phyloP scores from a whole-genome alignment of 2,113 vertebrate species.

The Lamprotornis superbus region DNA sequence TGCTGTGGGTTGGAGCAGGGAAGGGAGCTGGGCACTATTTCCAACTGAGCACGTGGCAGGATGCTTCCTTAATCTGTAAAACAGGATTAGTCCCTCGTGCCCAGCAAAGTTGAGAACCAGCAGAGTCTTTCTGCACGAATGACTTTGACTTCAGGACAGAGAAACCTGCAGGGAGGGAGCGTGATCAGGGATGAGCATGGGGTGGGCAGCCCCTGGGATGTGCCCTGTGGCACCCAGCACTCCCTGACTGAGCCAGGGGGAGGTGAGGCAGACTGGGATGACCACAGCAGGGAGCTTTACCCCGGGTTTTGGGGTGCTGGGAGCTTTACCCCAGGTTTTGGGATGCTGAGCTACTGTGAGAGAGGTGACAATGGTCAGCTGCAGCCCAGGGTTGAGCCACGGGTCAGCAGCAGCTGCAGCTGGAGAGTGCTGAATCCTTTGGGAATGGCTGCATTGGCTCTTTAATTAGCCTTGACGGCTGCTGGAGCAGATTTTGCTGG shows the following conservation, averaged over 20 bases:
- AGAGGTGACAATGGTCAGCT: background rate
- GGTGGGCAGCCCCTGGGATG: background rate
- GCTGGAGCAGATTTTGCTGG: background rate
- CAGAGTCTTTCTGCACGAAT: accelerated
- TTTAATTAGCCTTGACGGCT: background rate
- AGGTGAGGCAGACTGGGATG: background rate
- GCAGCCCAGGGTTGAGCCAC: background rate
- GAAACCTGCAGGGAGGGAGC: background rate
- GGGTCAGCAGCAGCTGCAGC: background rate
- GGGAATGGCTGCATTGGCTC: background rate
- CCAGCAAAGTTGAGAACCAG: accelerated
- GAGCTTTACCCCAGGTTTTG: background rate
- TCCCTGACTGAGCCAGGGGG: background rate
- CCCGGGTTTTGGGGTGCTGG: background rate
- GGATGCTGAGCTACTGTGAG: background rate
- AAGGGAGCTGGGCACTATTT: background rate
- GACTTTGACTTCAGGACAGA: background rate
- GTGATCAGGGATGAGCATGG: accelerated
- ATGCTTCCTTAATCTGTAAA: background rate
- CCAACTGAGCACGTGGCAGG: background rate
- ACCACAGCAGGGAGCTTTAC: background rate
- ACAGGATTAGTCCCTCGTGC: background rate
- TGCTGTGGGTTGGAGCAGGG: accelerated
- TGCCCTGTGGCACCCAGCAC: accelerated
- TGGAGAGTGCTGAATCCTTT: background rate